Conservation (phyloP, 2,888 invertebrate species). For the Aporophyla lueneburgensis region DNA sequence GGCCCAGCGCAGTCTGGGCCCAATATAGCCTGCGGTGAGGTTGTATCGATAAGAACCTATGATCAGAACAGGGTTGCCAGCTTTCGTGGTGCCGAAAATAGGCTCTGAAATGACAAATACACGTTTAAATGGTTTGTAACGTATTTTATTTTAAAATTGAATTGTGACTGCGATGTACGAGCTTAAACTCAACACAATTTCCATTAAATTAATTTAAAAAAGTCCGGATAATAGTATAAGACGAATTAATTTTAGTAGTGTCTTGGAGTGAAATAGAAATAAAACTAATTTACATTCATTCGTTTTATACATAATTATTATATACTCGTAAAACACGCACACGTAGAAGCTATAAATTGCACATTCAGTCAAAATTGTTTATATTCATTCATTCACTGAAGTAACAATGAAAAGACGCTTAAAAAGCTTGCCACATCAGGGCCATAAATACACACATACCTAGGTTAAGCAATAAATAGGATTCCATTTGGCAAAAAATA, state of each 20-base stretch:
- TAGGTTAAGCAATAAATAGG: background rate
- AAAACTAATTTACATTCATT: background rate
- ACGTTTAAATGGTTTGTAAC: background rate
- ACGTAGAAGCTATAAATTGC: background rate
- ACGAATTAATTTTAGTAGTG: background rate
- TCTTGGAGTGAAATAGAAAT: background rate
- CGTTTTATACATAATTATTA: background rate
- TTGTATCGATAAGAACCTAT: conserved; percentile 46
- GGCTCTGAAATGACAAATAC: conserved; percentile 40
- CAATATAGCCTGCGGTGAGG: conserved; percentile 15
- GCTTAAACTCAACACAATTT: background rate
- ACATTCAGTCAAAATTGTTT: background rate
- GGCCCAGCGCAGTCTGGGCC: conserved; percentile 29
- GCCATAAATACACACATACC: background rate
- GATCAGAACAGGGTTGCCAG: conserved; percentile 50
- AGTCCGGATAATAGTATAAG: background rate
- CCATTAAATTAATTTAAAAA: background rate
- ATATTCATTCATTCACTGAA: background rate
- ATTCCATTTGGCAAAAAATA: background rate
- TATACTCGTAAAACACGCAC: background rate
- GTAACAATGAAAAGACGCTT: background rate
- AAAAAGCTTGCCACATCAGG: too few species aligned
- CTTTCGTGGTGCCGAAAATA: conserved; percentile 37
- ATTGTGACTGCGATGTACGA: background rate
- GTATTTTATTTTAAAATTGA: background rate